Evolutionary conservation across 2,797 vertebrate species (phyloP).

Genomic region (Hyperoplus immaculatus): DNA sequence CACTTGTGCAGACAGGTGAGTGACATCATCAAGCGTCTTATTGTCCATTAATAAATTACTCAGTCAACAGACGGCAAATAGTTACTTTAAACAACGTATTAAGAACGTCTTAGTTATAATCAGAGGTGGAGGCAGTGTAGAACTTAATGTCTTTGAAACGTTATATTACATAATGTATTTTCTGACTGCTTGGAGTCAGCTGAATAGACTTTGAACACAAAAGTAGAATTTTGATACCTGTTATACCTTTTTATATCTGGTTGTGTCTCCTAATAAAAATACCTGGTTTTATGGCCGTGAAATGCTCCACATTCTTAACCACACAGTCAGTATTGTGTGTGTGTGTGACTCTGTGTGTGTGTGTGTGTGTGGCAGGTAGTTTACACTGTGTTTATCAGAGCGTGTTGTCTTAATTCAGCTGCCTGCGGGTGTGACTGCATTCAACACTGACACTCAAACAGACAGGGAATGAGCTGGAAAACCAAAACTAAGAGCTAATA

Average conservation of each 20-base stretch:
- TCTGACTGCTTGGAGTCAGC: not conserved
- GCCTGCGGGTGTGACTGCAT: no score
- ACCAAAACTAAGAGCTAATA: conserved; percentile 3
- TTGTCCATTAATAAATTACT: no score
- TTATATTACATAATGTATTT: not conserved
- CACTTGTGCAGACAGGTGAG: conserved; percentile 48
- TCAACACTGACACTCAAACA: not conserved
- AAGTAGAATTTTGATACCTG: no score
- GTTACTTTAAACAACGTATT: not conserved
- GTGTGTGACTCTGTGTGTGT: not conserved
- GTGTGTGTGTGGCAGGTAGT: not conserved
- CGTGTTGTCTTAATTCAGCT: not conserved
- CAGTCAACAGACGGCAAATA: no score
- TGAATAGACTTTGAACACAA: not conserved
- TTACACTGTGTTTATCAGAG: not conserved
- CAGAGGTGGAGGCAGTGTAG: not conserved
- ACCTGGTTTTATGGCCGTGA: not conserved
- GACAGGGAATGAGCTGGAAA: conserved; percentile 2
- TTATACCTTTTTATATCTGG: not conserved
- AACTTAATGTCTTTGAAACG: not conserved
- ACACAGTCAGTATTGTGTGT: not conserved
- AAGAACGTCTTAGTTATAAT: not conserved
- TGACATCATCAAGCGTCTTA: conserved; percentile 4
- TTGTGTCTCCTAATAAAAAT: not conserved
- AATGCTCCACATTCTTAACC: not conserved